Base-by-base conservation (phyloP, 2,113 vertebrate species). In the Steatornis caripensis region DNA sequence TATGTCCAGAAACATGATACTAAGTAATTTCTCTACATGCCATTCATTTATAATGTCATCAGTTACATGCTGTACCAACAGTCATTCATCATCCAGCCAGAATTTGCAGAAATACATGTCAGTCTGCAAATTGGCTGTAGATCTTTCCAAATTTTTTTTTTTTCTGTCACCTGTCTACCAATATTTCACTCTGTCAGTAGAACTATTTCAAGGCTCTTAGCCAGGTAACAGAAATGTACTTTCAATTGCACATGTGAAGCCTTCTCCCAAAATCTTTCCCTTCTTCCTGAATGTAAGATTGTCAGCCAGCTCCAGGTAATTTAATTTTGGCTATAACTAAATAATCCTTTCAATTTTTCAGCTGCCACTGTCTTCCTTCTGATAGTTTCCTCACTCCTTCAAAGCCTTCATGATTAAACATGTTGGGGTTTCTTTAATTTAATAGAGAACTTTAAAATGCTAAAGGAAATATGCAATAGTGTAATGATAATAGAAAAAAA, bases 91-190 rank as follows among this genome's bases (percentile, higher is more conserved):
- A 80, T 46, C 43, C 43, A 74, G 46, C 6, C 58, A 86, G 54
- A 86, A 90, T 55, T 24, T 74, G 46, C 62, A 84, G 68, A 88
- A 86, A 71, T 81, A 84, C 12, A n/a, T 32, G 32, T 90, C 84
- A 86, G 66, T 53, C 54, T 90, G 34, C 29, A 90, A 84, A 81
- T 3, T 60, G 43, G 55, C 39, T 81, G 17, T 36, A 81, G 51
- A 65, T 75, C 26, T 93, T 95, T 58, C 36, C 30, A 77, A 91
- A 90, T 5, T 51, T 23, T 84, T 93, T 85, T 85, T 75, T 55
- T 72, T 78, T 58, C 64, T 85, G 39, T 84, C 83, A 96, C 37
- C 36, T 10, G 1, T 62, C 32, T 83, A 49, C 51, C 16, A 15
- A 1, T 77, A 77, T 72, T 91, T 96, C 45, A 88, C 39, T 41